Evolutionary conservation across 2,113 vertebrate genomes (phyloP).

Genomic region (Cebidichthys violaceus): DNA sequence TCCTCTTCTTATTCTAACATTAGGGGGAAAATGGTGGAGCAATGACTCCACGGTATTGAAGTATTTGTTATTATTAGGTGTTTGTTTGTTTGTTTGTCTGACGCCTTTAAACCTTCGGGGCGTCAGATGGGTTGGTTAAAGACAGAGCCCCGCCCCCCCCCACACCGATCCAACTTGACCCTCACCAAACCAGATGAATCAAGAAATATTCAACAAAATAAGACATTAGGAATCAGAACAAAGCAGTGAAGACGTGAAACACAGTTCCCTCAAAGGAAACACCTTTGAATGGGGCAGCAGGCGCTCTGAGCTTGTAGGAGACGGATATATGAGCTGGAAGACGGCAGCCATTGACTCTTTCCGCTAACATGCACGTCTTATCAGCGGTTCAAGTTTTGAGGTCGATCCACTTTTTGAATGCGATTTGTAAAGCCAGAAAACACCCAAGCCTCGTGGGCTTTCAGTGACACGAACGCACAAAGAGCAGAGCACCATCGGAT

Average conservation of each 20-base stretch:
- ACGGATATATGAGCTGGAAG: conserved; percentile 7
- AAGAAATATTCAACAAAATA: neutral
- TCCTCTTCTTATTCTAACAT: neutral
- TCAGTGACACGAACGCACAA: conserved; percentile 40
- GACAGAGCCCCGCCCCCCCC: neutral
- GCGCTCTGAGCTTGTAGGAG: conserved; percentile 4
- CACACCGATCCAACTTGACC: neutral
- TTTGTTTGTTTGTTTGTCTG: neutral
- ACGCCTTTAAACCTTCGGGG: neutral
- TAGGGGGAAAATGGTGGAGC: neutral
- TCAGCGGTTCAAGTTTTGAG: neutral
- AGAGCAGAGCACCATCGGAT: conserved; percentile 30
- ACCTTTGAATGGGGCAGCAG: neutral
- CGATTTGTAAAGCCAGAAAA: neutral
- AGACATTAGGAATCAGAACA: neutral
- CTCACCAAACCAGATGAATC: neutral
- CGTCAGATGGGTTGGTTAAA: neutral
- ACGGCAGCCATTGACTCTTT: neutral
- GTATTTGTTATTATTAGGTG: no score
- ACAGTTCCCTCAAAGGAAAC: conserved; percentile 21
- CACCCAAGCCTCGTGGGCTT: neutral
- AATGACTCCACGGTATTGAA: no score
- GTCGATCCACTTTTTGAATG: conserved; percentile 4
- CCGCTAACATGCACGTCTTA: neutral
- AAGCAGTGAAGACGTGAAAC: conserved; percentile 17